Conservation (phyloP, 2,113 vertebrate genomes). For the Peromyscus maniculatus region DNA sequence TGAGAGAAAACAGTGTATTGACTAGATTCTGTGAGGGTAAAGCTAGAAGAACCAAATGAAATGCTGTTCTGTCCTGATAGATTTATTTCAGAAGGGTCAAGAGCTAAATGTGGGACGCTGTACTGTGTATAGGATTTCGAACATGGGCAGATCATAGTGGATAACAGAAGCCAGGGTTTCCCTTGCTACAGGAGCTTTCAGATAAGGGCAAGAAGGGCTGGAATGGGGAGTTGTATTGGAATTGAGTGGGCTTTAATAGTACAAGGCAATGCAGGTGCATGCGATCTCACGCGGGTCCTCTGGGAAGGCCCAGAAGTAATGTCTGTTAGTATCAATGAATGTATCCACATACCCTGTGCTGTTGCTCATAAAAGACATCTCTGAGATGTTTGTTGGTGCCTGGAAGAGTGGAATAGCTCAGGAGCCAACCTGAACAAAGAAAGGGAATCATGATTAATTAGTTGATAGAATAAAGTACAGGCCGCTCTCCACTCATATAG, state of each 20-base stretch:
- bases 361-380: not conserved
- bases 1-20: not conserved
- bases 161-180: fast-evolving
- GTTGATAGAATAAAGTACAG: fast-evolving
- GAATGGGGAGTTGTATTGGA: not conserved
- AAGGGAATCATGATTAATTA: not conserved
- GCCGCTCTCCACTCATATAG: fast-evolving
- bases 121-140: fast-evolving
- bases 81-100: not conserved
- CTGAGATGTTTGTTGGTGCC: not conserved
- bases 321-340: not conserved
- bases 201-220: not conserved
- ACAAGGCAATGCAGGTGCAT: too few relatives aligned
- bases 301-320: not conserved
- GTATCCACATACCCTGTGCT: not conserved
- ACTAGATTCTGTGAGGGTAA: not conserved
- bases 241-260: not conserved
- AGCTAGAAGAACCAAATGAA: not conserved
- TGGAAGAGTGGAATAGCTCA: fast-evolving
- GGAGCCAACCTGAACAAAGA: not conserved
- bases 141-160: not conserved
- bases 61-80: not conserved
- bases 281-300: not conserved
- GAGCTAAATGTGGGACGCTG: not conserved
- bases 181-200: too few relatives aligned